A percentile compares a stretch with the other conserved stretches of the same genome.
Conservation (phyloP, 2,113 vertebrate genomes). For the Pseudorectes ferrugineus region DNA sequence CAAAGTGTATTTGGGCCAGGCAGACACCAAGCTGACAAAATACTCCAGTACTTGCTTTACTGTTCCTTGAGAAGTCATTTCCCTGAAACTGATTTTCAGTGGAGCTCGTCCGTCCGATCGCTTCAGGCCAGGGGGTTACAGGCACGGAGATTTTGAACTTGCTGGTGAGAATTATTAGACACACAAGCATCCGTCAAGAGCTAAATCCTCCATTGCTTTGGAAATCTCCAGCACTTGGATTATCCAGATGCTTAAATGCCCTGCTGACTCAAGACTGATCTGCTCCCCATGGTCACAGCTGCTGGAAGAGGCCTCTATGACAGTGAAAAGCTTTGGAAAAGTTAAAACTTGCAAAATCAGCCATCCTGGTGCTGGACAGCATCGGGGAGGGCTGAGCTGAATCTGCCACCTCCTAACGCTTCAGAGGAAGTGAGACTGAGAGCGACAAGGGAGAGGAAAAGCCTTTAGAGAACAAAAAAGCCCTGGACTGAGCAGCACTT, state of each 20-base stretch:
- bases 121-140: not conserved
- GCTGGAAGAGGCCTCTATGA: not conserved
- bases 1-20: not conserved
- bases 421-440: constrained; percentile 21
- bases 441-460: not conserved
- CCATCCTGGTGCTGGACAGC: not conserved
- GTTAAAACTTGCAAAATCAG: not conserved
- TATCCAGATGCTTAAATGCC: not conserved
- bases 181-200: rapidly evolving
- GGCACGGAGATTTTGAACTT: not conserved
- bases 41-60: not conserved
- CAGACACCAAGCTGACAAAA: not conserved
- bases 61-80: not conserved
- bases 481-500: not conserved
- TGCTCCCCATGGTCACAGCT: not conserved
- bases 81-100: not conserved
- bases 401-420: not conserved
- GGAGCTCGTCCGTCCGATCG: not conserved
- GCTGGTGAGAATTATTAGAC: not conserved
- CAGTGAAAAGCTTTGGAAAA: not conserved
- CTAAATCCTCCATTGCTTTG: not conserved
- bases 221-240: not conserved
- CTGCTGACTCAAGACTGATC: not conserved
- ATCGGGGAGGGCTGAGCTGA: not conserved
- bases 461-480: constrained; percentile 40